phyloP scores from a whole-genome alignment of 2,888 invertebrate genomes.

The Phytoseiulus persimilis region DNA sequence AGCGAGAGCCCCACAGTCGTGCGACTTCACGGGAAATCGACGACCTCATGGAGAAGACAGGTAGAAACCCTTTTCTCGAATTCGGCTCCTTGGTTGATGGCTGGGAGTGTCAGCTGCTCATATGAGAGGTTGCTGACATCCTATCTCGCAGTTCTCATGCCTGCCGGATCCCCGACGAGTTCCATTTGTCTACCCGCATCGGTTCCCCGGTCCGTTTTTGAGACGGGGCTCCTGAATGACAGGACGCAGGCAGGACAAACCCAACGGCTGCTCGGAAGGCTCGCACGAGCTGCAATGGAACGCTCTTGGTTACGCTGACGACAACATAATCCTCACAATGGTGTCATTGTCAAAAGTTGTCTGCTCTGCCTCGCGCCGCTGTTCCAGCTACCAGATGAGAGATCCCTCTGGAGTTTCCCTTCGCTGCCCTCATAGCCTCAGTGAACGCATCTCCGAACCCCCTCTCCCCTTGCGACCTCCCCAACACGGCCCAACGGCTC shows the following conservation, averaged over 20 bases:
- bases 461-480: not conserved
- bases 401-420: not conserved
- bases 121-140: not conserved
- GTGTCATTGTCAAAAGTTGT: not conserved
- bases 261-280: not conserved
- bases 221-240: not conserved
- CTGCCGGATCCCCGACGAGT: no score
- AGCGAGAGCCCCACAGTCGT: no score
- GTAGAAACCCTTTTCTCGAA: not conserved
- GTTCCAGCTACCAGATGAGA: not conserved
- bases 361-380: not conserved
- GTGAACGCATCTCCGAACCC: not conserved
- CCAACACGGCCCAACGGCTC: not conserved
- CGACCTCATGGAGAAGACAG: not conserved
- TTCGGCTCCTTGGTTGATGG: not conserved
- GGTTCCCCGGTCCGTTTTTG: no score
- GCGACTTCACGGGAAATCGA: not conserved
- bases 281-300: not conserved
- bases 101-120: not conserved
- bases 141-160: not conserved
- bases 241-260: not conserved
- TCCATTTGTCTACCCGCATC: no score
- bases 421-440: not conserved
- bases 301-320: not conserved
- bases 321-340: slow-evolving; percentile 5